Evolutionary conservation across 2,888 invertebrate species (phyloP).

Genomic region (Miltochrista miniata): DNA sequence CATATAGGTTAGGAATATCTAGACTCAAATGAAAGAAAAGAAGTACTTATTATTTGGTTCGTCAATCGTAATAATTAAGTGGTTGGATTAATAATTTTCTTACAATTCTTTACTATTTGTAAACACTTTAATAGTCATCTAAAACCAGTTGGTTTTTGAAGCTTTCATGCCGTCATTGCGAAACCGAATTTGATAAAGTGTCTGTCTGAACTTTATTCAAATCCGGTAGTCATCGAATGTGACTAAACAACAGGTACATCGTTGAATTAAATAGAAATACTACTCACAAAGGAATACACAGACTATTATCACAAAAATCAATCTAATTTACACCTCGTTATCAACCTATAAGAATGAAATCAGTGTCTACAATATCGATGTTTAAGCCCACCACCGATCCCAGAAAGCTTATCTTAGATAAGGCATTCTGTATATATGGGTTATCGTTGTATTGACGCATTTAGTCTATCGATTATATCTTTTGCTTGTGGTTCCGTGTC

Average conservation of each 20-base stretch:
- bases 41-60: too few species aligned
- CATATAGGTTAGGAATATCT: too few species aligned
- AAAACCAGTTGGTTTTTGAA: too few species aligned
- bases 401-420: slow-evolving; percentile 62
- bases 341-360: background rate
- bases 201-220: too few species aligned
- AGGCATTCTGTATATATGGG: slow-evolving; percentile 42
- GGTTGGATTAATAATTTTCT: too few species aligned
- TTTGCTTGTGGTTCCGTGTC: slow-evolving; percentile 10
- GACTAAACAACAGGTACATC: background rate
- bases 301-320: background rate
- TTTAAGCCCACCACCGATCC: slow-evolving; percentile 1
- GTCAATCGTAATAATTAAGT: too few species aligned
- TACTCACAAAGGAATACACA: background rate
- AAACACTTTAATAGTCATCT: too few species aligned
- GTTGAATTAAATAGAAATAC: background rate
- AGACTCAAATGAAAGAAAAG: too few species aligned
- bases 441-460: slow-evolving; percentile 74
- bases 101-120: too few species aligned
- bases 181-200: too few species aligned
- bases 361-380: background rate
- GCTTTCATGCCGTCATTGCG: too few species aligned
- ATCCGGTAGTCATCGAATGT: too few species aligned
- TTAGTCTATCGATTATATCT: slow-evolving; percentile 50
- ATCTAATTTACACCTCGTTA: background rate